Evolutionary conservation across 92 coral and sea anemone species (phyloP).

Genomic region (Porites evermanni): DNA sequence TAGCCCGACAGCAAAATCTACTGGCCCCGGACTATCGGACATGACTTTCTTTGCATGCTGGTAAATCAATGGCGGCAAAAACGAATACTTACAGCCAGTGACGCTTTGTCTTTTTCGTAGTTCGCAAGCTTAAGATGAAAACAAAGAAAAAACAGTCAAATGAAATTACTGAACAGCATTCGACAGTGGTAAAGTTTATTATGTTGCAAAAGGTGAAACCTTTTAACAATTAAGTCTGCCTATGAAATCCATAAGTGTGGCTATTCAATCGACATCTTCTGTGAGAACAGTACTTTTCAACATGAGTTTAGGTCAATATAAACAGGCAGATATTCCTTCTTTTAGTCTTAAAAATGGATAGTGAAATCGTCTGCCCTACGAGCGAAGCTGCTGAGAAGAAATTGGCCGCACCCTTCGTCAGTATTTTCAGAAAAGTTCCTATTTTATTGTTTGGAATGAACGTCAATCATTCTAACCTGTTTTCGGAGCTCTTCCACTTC

Average conservation of each 20-base stretch:
- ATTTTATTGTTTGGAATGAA: neutral
- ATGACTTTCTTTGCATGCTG: too few relatives aligned
- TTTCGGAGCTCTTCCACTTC: slow-evolving; percentile 96
- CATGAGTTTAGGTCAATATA: too few relatives aligned
- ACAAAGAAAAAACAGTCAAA: neutral
- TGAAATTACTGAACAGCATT: neutral
- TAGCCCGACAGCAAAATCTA: too few relatives aligned
- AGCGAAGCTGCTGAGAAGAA: too few relatives aligned
- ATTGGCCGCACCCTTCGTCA: too few relatives aligned
- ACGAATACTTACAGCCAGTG: slow-evolving; percentile 87
- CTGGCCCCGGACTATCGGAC: too few relatives aligned
- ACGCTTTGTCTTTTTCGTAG: slow-evolving; percentile 99
- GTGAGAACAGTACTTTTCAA: neutral
- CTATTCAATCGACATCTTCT: neutral
- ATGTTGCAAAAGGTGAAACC: too few relatives aligned
- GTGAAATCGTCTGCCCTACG: too few relatives aligned
- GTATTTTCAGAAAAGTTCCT: too few relatives aligned
- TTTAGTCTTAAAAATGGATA: too few relatives aligned
- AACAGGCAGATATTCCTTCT: too few relatives aligned
- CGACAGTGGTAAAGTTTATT: neutral
- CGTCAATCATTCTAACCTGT: slow-evolving; percentile 65
- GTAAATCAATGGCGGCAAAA: neutral
- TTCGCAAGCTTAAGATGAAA: slow-evolving; percentile 86
- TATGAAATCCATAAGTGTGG: neutral
- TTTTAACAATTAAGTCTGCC: too few relatives aligned